Conservation (phyloP, 1,140 invertebrate species). For the Trachelipus rathkii region DNA sequence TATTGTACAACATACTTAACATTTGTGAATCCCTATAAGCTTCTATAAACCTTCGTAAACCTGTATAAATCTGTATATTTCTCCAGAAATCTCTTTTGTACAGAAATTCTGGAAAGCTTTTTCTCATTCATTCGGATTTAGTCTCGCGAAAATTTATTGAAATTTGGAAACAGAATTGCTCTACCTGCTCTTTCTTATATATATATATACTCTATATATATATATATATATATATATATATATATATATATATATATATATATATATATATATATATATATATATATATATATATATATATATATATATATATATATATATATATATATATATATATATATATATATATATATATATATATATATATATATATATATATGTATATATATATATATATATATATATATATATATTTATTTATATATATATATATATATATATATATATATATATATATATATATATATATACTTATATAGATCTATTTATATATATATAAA, state of each 20-base stretch:
- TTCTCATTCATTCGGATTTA: no score
- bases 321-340: slow-evolving; percentile 27
- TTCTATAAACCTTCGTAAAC: no score
- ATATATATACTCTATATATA: slow-evolving; percentile 22
- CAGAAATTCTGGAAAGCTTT: no score
- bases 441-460: slow-evolving; percentile 27
- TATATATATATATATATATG: no score
- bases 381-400: slow-evolving; percentile 25
- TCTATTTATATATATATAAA: not conserved
- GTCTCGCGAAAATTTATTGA: no score
- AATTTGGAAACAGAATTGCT: no score
- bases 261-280: not conserved
- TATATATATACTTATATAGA: slow-evolving; percentile 19
- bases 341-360: slow-evolving; percentile 24
- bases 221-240: slow-evolving; percentile 14
- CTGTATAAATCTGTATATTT: no score
- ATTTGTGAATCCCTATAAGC: no score
- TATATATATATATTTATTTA: not conserved
- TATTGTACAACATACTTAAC: no score
- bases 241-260: slow-evolving; percentile 9
- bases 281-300: slow-evolving; percentile 14
- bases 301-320: slow-evolving; percentile 12
- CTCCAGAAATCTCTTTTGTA: no score
- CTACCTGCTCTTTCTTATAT: no score
- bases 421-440: slow-evolving; percentile 21